Percentiles rank a stretch among this genome's conserved stretches.
Conservation (phyloP, 2,797 vertebrate genomes). For the Mormyrops boulengeri region DNA sequence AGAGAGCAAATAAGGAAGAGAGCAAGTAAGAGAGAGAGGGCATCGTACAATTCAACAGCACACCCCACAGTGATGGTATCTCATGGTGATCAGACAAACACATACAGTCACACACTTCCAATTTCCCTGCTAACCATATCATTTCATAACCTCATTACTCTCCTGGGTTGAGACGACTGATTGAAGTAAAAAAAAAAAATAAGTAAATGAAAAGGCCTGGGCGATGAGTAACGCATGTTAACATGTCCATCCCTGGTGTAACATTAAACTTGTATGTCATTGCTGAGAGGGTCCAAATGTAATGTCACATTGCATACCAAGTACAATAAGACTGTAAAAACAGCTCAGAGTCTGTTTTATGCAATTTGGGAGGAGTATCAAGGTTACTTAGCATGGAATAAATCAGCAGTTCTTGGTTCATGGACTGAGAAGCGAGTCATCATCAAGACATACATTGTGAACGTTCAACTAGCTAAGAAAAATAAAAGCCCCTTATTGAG, state of each 20-base stretch:
- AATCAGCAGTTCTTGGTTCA: neutral
- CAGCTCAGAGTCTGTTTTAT: neutral
- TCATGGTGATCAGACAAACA: neutral
- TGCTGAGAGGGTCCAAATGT: neutral
- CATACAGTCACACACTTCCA: neutral
- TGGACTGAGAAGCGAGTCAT: neutral
- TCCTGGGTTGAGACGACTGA: neutral
- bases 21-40: neutral
- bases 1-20: neutral
- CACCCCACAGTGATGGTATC: neutral
- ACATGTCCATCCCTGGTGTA: conserved; percentile 40
- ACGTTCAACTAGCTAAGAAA: neutral
- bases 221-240: conserved; percentile 51
- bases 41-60: neutral
- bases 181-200: neutral
- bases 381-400: neutral
- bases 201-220: neutral
- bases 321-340: neutral
- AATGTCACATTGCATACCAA: neutral
- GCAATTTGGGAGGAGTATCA: neutral
- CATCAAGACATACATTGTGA: neutral
- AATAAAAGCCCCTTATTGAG: neutral
- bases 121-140: neutral
- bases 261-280: conserved; percentile 37
- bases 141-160: neutral